Conservation (phyloP, 2,797 vertebrate genomes). For the Spinus olivaceus region DNA sequence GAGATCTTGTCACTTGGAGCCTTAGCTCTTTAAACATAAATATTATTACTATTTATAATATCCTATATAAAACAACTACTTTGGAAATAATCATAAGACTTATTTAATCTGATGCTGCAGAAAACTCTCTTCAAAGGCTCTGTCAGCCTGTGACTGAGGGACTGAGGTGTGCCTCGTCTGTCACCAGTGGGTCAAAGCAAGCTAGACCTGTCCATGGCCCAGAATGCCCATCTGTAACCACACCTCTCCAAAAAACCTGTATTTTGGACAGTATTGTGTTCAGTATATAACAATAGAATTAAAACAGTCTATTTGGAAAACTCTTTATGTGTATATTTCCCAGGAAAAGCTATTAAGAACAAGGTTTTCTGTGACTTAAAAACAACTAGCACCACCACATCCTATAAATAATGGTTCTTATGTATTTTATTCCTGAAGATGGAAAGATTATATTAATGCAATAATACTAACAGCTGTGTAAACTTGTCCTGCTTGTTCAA, state of each 20-base stretch:
- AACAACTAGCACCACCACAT: neutral
- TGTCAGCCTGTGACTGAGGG: neutral
- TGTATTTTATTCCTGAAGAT: neutral
- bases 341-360: neutral
- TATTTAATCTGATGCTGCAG: neutral
- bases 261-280: neutral
- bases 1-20: neutral
- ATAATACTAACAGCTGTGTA: neutral
- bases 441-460: conserved; percentile 46
- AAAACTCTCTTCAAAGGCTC: neutral
- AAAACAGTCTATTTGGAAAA: neutral
- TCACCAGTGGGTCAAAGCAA: neutral
- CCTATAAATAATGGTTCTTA: neutral
- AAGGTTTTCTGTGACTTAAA: neutral
- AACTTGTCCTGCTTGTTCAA: conserved; percentile 45
- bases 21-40: neutral
- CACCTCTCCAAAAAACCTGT: rapidly evolving
- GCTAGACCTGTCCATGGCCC: neutral
- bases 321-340: neutral
- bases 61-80: neutral
- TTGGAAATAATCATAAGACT: neutral
- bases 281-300: neutral
- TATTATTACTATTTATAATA: neutral
- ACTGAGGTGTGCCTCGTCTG: neutral
- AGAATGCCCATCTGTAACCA: neutral